Evolutionary conservation across 2,888 invertebrate genomes (phyloP), one percentile per base, ranked within the genome.

Genomic region (Gryllus longicercus): DNA sequence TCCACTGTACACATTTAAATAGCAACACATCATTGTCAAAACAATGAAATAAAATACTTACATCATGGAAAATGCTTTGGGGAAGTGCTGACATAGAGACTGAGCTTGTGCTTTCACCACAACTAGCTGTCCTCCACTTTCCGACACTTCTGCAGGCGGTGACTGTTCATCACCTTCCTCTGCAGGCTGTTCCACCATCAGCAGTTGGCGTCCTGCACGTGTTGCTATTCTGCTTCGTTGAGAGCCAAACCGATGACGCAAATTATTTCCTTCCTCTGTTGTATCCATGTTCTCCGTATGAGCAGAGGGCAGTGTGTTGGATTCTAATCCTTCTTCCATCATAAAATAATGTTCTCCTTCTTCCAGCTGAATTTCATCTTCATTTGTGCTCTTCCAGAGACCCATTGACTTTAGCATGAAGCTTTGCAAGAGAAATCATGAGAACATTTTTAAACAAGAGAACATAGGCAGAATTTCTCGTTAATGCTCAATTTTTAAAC

Each of bases 391-490:
- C 85, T 94, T 95, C 97, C 99, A 99, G 79, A 99, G 90, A 0
- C 99, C 99, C 84, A 99, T 90, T 0, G 96, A 95, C 88, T 98
- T 98, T 49, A 99, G 88, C 91, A 98, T 95, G 84, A 96, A 96
- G 85, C 95, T 95, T 84, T 14, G 14, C 63, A 74, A 38, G 38
- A 38, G 38, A 38, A 38, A 38, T 38, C 38, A 38, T 1, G 1
- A 38, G 38, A 38, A 38, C 38, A 8, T 8, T 38, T 38, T 38
- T 38, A 38, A 5, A 38, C 38, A 38, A 38, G 38, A 38, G 8
- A 38, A 38, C 38, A 38, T 5, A 5, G 5, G 38, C 38, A 38
- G 38, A 38, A 8, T 5, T 38, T 38, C 38, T 8, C 38, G 1
- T 0, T 38, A 38, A 38, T 38, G 1, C 38, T 38, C 38, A 38